Conservation (phyloP, 2,797 vertebrate species). For the Onychomys leucogaster region DNA sequence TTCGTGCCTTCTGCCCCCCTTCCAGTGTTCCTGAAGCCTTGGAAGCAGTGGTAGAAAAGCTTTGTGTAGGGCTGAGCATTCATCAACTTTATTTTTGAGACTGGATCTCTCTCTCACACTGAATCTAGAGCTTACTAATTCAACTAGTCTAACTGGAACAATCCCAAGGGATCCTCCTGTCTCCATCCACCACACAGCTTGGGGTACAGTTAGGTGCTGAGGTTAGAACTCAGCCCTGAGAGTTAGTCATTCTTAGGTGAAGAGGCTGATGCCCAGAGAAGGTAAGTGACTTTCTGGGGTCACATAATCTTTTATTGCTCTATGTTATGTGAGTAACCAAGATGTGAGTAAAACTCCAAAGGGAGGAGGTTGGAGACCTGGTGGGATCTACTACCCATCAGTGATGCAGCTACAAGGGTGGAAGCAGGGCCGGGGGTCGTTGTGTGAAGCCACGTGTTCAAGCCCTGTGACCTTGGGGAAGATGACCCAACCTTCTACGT, state of each 20-base stretch:
- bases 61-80: no score
- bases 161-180: no score
- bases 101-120: neutral
- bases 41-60: no score
- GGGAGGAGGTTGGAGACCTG: neutral
- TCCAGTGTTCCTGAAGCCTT: neutral
- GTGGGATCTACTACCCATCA: neutral
- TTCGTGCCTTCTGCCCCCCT: neutral
- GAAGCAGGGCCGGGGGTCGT: rapidly evolving
- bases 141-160: neutral
- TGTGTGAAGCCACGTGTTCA: neutral
- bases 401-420: neutral
- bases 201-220: neutral
- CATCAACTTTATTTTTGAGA: neutral
- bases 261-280: neutral
- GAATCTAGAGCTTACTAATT: neutral
- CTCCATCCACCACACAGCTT: neutral
- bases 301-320: neutral
- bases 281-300: neutral
- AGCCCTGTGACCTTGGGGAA: neutral
- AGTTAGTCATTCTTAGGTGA: neutral
- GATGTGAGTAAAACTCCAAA: neutral
- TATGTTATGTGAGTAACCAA: neutral
- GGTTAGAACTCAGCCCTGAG: neutral
- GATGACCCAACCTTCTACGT: neutral